Evolutionary conservation across 2,113 vertebrate genomes (phyloP), one percentile per base, ranked within the genome.

Genomic region (Xiphophorus hellerii): DNA sequence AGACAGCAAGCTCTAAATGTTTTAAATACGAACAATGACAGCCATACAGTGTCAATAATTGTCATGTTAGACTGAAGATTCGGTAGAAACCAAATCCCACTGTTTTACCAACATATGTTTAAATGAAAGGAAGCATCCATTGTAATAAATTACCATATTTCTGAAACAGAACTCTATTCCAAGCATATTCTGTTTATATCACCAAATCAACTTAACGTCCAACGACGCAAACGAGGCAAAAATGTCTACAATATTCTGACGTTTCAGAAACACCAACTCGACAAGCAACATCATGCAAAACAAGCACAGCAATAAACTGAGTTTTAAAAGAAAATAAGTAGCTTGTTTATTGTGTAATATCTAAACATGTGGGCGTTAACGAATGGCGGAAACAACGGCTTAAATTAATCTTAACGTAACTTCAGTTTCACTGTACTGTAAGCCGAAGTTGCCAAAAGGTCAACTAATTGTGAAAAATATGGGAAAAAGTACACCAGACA

Each of bases 381-480:
- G n/a, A 15, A 0, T 7, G 3, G 3, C 15, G 3, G 5, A 10
- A 11, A 76, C 17, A 66, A 62, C 4, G 4, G 4, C 28, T 13
- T 48, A 13, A 11, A 25, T n/a, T 35, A 28, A 14, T 1, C 3
- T 3, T 1, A 6, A 33, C 28, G 17, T 5, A 15, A 15, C 3
- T 28, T 62, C 2, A 13, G 1, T 1, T 39, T 12, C 10, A 30
- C 44, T 0, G 3, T 0, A 1, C 20, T 0, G 0, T 9, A 39
- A 17, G 60, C 7, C 61, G 14, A 69, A 35, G 8, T 30, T 1
- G 51, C n/a, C 0, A 1, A 7, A 4, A 35, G 3, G 22, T 3
- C 0, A 15, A 0, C 0, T 0, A 11, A 8, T 22, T 1, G 1
- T 5, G 13, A 37, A 5, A 17, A 15, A 63, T 0, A 31, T 4